A percentile compares a stretch with the other conserved stretches of the same genome.
phyloP scores from a whole-genome alignment of 2,113 vertebrate genomes.

The Nothobranchius furzeri region DNA sequence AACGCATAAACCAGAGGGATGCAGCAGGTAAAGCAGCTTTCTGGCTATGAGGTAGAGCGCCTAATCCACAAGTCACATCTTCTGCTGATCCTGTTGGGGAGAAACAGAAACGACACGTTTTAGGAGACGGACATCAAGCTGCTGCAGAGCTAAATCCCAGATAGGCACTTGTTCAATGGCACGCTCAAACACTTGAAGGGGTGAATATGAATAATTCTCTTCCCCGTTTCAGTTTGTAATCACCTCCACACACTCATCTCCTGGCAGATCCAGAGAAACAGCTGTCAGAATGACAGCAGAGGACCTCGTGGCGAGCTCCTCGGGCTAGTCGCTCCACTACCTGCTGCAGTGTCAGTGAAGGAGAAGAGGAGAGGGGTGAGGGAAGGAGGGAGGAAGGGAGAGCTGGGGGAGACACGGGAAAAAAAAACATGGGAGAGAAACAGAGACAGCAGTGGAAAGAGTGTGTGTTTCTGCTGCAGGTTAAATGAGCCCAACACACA shows the following conservation, averaged over 20 bases:
- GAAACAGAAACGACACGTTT: conserved; percentile 46
- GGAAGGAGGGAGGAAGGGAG: background rate
- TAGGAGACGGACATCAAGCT: conserved; percentile 19
- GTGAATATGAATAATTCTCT: conserved; percentile 16
- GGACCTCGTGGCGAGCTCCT: conserved; percentile 42
- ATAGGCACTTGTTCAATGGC: background rate
- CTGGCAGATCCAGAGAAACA: conserved; percentile 47
- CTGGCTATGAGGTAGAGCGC: background rate
- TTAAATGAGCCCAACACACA: conserved; percentile 49
- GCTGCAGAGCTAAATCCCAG: conserved; percentile 5
- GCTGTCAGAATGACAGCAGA: conserved; percentile 48
- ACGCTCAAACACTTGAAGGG: background rate
- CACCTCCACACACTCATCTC: conserved; percentile 30
- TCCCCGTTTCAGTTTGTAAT: conserved; percentile 34
- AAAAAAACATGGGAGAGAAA: background rate
- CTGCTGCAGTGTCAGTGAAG: conserved; percentile 45
- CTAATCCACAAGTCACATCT: conserved; percentile 70
- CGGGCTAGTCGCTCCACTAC: conserved; percentile 30
- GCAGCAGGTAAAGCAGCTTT: background rate
- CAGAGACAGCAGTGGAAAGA: conserved; percentile 33
- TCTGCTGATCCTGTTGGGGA: conserved; percentile 60
- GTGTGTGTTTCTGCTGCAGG: conserved; percentile 46
- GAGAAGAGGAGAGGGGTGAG: background rate
- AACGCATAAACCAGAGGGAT: background rate
- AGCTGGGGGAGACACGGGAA: background rate